A percentile compares a stretch with the other conserved stretches of the same genome.
phyloP scores from a whole-genome alignment of 2,888 invertebrate species.

The Ferrisia virgata region DNA sequence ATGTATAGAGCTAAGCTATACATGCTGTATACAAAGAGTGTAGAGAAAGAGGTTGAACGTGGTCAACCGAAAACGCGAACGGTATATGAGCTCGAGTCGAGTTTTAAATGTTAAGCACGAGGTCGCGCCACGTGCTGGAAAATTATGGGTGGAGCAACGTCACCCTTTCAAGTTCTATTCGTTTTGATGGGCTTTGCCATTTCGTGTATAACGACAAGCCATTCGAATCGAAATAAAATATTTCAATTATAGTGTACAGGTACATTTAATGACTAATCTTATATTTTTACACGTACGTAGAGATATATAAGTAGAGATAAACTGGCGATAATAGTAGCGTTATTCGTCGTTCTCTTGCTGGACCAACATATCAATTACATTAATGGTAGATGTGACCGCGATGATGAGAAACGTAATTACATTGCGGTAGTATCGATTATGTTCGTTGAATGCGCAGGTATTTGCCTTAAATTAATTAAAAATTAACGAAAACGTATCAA shows the following conservation, averaged over 20 bases:
- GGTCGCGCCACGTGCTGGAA: constrained; percentile 39
- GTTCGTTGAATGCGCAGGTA: too few relatives aligned
- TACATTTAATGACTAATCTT: background rate
- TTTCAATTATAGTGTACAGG: background rate
- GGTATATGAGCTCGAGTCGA: background rate
- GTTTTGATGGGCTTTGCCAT: constrained; percentile 41
- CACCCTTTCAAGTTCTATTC: constrained; percentile 37
- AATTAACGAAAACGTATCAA: too few relatives aligned
- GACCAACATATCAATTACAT: too few relatives aligned
- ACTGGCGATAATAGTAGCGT: background rate
- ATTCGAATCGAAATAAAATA: constrained; percentile 2
- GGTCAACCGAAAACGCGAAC: constrained; percentile 27
- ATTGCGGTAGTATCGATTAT: too few relatives aligned
- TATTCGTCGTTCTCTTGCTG: too few relatives aligned
- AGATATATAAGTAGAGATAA: background rate
- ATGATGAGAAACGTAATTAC: too few relatives aligned
- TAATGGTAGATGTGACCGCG: too few relatives aligned
- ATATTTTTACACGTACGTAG: too few relatives aligned
- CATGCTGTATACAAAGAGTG: background rate
- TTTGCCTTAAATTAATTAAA: too few relatives aligned
- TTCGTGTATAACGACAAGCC: constrained; percentile 23
- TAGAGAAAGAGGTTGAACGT: constrained; percentile 35
- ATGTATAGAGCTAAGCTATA: background rate
- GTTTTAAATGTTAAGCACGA: background rate
- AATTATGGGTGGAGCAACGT: constrained; percentile 41